phyloP scores from a whole-genome alignment of 1,140 invertebrate genomes.

The Drosophila oshimai region DNA sequence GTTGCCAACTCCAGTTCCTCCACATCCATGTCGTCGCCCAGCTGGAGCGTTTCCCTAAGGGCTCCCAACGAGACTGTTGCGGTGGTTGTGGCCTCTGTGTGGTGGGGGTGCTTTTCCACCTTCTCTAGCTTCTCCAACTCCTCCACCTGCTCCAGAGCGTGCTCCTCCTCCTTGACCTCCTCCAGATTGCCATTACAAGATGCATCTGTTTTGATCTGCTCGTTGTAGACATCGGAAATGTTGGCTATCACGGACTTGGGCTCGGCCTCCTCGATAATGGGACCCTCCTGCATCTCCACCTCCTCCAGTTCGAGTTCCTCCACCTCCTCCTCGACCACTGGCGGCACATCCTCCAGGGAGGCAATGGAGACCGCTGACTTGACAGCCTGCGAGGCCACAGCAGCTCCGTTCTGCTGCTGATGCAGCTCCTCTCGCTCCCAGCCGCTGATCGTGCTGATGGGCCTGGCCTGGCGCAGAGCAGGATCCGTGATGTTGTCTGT shows the following conservation, averaged over 20 bases:
- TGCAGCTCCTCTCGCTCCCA: slow-evolving; percentile 89
- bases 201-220: slow-evolving; percentile 77
- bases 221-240: slow-evolving; percentile 82
- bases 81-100: slow-evolving; percentile 13
- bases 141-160: neutral
- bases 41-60: slow-evolving; percentile 57
- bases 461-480: slow-evolving; percentile 93
- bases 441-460: slow-evolving; percentile 97
- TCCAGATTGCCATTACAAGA: slow-evolving; percentile 80
- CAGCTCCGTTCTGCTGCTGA: slow-evolving; percentile 76
- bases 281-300: slow-evolving; percentile 26
- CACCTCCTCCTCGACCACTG: slow-evolving; percentile 66
- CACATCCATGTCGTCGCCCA: slow-evolving; percentile 71
- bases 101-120: slow-evolving; percentile 17
- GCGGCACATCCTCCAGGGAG: slow-evolving; percentile 74
- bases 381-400: slow-evolving; percentile 41
- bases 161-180: neutral
- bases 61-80: slow-evolving; percentile 18
- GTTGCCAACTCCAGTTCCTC: slow-evolving; percentile 83
- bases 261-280: neutral
- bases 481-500: slow-evolving; percentile 98
- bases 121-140: neutral
- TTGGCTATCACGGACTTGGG: slow-evolving; percentile 74
- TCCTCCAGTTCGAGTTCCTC: slow-evolving; percentile 53
- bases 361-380: slow-evolving; percentile 62